Base-by-base conservation (phyloP, 1,140 invertebrate species). In the Drosophila gunungcola region DNA sequence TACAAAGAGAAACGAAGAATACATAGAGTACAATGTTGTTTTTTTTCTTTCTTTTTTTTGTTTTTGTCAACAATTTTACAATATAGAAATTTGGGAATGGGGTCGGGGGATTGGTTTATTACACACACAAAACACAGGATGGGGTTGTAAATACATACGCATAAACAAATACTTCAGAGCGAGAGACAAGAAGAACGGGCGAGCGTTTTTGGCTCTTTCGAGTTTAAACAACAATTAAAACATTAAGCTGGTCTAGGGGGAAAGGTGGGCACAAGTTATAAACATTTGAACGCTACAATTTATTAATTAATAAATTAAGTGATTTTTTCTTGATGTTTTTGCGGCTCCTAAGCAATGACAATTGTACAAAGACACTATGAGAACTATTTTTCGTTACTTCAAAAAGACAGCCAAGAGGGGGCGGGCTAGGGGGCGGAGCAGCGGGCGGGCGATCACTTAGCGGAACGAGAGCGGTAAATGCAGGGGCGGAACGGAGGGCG, bases 1-100 rank as follows among this genome's bases (percentile, higher is more conserved):
- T 88, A 88, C 83, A 88, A 88, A 88, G 79, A 88, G 80, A 88
- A 89, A 88, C 84, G 72, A 83, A 88, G 72, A 88, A 82, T 83
- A 88, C 83, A 83, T 88, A 88, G 84, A 86, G 73, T 88, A 88
- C 83, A 89, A 79, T 88, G 73, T 58, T 21, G 16, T 73, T 75
- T 63, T 55, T 54, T 67, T 67, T 63, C 46, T 34, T 42, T 73
- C 52, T 41, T 55, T 53, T 61, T 54, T 38, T 51, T 74, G 48
- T 72, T 54, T 38, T 51, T 74, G 51, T 72, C 21, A 67, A 64
- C 68, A 64, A 69, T 73, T 85, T 56, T 73, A 86, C 82, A 86
- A 54, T 88, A 88, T 78, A 79, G 46, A 86, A 65, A 63, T 57
- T 39, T 41, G 52, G 51, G 51, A 36, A 39, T 16, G 39, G 27